Evolutionary conservation across 2,113 vertebrate species (phyloP), one percentile per base, ranked within the genome.

Genomic region (Monarcha castaneiventris): DNA sequence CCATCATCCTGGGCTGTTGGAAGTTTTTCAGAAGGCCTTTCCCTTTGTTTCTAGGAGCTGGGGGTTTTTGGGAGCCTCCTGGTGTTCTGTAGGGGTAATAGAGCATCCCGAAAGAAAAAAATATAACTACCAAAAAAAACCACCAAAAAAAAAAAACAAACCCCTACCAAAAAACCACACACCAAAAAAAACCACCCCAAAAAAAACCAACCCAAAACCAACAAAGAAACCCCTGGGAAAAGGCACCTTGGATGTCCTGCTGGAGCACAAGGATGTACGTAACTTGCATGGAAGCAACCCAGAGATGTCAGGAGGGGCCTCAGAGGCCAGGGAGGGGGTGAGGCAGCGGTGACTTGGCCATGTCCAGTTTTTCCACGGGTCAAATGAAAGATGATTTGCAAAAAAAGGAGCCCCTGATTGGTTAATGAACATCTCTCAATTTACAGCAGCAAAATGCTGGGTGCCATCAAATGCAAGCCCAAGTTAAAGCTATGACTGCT

Each of bases 401-500:
- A 43, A 78, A 79, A 79, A 87, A 55, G 41, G 49, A 43, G 7
- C 12, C 79, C 87, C 84, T 77, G 93, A 87, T 94, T 95, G 69
- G 88, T 96, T 97, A 96, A 96, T 75, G 93, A 95, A 63, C 48
- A 84, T 93, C 90, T 82, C 90, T 95, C 96, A 81, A 93, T 91
- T 94, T 97, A 87, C 87, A 94, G 84, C 94, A 96, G 86, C 64
- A 94, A 85, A 97, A 92, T 92, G 49, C 89, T 91, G 95, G 93
- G 89, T 73, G 78, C 94, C 94, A 98, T 98, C 96, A 97, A 97
- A 97, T 92, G 63, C 93, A 95, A 92, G 85, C 67, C 90, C 80
- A 97, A 96, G 96, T 97, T 97, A 97, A 97, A 97, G 97, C 97
- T 95, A 97, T 96, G 96, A 90, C 96, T 95, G 95, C 97, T 98